Evolutionary conservation across 2,888 invertebrate genomes (phyloP), one percentile per base, ranked within the genome.

Genomic region (Xestia rhomboidea): DNA sequence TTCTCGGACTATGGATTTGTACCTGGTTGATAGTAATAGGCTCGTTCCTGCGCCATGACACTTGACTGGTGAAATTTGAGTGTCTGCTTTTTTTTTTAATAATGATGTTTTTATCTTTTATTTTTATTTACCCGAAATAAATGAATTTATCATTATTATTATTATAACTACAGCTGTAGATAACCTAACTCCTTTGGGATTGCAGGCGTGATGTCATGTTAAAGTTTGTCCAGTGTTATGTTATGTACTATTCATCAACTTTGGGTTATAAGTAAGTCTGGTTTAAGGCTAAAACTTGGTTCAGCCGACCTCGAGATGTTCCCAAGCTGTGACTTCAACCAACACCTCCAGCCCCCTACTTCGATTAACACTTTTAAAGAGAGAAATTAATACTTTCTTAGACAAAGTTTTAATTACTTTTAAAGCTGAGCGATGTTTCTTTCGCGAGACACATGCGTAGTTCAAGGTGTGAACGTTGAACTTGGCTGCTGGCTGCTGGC

Each of bases 391-490:
- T 41, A 15, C 49, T 76, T 38, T 24, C 15, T 27, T 54, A 54
- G 13, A 67, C n/a, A n/a, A 76, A 60, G 57, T 76, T 67, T 66
- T 60, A 76, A 76, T 57, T 67, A 76, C 54, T 77, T 67, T 77
- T 30, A 15, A 67, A 67, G n/a, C 38, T 27, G 13, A 67, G 30
- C 49, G 30, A 60, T 77, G 46, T 49, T 60, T 41, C 46, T 67
- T 38, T 51, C 27, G n/a, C 46, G 11, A n/a, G 7, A 68, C 30
- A 68, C 68, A 62, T 62, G 57, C 44, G 70, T 64, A 60, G 41
- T 60, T 21, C 27, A 34, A 44, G 18, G 60, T 51, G 41, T 57
- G 21, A 41, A 24, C 74, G 6, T 27, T 15, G n/a, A 21, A 30
- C 30, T 10, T 60, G 15, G 30, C 24, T 21, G 38, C 38, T 30